Evolutionary conservation across 2,113 vertebrate genomes (phyloP).

Genomic region (Cariama cristata): DNA sequence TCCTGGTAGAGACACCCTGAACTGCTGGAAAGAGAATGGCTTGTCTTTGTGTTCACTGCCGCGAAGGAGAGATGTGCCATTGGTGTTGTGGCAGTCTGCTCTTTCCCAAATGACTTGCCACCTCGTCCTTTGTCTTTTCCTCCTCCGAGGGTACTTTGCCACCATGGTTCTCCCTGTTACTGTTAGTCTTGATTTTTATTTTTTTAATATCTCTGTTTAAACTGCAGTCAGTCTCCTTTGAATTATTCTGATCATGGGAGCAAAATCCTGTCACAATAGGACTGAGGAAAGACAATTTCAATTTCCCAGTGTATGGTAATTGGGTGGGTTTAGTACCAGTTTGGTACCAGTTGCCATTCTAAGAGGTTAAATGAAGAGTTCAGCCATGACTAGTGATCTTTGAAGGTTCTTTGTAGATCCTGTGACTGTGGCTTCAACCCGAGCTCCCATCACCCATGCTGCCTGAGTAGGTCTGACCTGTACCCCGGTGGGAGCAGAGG

Average conservation of each 20-base stretch:
- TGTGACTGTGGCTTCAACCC: neutral
- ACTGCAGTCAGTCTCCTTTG: neutral
- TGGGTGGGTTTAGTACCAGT: neutral
- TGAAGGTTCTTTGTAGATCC: neutral
- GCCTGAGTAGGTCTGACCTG: neutral
- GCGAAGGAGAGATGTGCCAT: neutral
- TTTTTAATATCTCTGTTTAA: neutral
- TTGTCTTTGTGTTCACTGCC: neutral
- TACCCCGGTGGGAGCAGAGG: neutral
- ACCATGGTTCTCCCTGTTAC: neutral
- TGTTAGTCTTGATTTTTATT: no score
- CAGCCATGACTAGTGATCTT: neutral
- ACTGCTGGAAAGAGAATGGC: neutral
- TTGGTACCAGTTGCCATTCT: neutral
- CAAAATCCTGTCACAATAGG: neutral
- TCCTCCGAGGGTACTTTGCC: neutral
- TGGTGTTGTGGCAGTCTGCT: neutral
- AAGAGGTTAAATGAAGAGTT: neutral
- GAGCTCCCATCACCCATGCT: neutral
- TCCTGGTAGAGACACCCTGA: neutral
- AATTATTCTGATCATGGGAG: neutral
- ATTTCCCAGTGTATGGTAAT: neutral
- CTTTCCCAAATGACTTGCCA: neutral
- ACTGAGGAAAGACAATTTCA: neutral
- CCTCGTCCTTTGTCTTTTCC: neutral